A percentile compares a stretch with the other conserved stretches of the same genome.
Conservation (phyloP, 2,797 vertebrate genomes). For the Lithobates sylvaticus region DNA sequence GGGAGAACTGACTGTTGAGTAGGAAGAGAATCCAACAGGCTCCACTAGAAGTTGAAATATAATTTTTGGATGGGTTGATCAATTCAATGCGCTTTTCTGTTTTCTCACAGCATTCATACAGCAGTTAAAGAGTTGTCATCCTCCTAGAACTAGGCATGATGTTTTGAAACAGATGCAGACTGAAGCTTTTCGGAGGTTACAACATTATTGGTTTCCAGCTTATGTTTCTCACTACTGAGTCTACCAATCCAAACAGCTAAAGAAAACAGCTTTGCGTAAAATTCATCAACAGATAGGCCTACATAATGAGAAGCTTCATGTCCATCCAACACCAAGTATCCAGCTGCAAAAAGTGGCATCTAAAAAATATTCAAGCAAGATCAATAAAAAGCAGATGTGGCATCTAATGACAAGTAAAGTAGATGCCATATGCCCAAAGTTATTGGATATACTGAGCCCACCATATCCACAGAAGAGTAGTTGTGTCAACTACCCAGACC, state of each 20-base stretch:
- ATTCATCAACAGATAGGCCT: not conserved
- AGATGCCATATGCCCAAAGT: slow-evolving; percentile 17
- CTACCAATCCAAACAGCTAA: slow-evolving; percentile 66
- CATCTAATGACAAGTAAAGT: slow-evolving; percentile 37
- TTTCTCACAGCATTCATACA: slow-evolving; percentile 68
- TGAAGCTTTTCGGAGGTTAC: slow-evolving; percentile 50
- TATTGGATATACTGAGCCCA: not conserved
- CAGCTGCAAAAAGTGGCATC: slow-evolving; percentile 17
- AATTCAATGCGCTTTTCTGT: not conserved
- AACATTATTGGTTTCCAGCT: slow-evolving; percentile 79
- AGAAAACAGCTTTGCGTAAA: slow-evolving; percentile 64
- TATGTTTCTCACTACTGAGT: slow-evolving; percentile 74
- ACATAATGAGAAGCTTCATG: not conserved
- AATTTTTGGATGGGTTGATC: no score
- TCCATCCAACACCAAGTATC: slow-evolving; percentile 61
- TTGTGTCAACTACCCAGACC: no score
- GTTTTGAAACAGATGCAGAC: slow-evolving; percentile 75
- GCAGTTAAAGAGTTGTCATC: slow-evolving; percentile 62
- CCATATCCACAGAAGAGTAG: no score
- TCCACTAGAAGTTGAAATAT: no score
- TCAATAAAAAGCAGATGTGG: slow-evolving; percentile 72
- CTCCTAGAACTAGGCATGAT: slow-evolving; percentile 66
- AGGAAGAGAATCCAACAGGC: no score
- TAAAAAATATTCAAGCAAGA: slow-evolving; percentile 69
- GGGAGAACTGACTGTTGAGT: no score